These are phyloP conservation scores for Byasa hedistus DNA, from an alignment of 2,888 invertebrate species.

Conservation along the genomic window DNA sequence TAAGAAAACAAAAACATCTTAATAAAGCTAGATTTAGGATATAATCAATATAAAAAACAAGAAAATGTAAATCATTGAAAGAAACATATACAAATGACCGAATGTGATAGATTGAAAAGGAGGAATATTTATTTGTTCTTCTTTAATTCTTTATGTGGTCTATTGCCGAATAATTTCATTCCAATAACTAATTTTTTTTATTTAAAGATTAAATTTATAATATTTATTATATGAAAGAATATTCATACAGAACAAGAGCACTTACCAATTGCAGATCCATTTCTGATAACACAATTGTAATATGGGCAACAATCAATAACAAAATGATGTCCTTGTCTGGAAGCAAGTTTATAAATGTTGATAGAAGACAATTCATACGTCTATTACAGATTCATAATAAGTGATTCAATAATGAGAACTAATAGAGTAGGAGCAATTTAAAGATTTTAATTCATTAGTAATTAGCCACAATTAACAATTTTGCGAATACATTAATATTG, in stretches of 20 bases:
- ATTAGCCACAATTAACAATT: neutral
- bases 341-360: conserved; percentile 21
- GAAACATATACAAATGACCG: no score
- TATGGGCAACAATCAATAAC: conserved; percentile 17
- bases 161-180: no score
- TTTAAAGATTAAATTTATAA: no score
- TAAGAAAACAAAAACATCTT: neutral
- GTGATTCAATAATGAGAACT: conserved; percentile 15
- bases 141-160: no score
- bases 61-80: no score
- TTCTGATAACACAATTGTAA: conserved; percentile 19
- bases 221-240: no score
- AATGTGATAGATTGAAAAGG: no score
- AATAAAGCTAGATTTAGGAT: neutral
- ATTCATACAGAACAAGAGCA: neutral
- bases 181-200: no score
- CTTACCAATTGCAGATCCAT: conserved; percentile 26
- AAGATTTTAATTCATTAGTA: conserved; percentile 2
- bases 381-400: conserved; percentile 15
- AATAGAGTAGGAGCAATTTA: conserved; percentile 4
- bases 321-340: conserved; percentile 28
- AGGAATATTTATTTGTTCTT: no score
- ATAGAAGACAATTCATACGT: conserved; percentile 12
- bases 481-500: conserved; percentile 1
- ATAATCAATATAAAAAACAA: no score